These are phyloP conservation scores for Oryzias javanicus DNA, from an alignment of 2,113 vertebrate species.

Conservation along the genomic window DNA sequence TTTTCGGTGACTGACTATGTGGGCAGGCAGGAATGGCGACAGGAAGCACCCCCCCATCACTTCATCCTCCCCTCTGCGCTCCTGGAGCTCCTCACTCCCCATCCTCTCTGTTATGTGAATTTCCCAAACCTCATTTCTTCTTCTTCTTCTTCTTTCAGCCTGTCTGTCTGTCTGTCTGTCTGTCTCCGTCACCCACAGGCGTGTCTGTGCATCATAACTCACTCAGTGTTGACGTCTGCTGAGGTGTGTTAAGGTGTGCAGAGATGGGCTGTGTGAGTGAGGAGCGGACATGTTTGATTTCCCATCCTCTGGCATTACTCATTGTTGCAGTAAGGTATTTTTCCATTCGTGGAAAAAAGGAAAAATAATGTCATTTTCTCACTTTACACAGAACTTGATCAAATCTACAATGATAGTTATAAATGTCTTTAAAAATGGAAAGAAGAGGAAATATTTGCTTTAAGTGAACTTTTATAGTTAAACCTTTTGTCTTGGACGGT, in stretches of 20 bases:
- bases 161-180: not conserved
- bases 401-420: too few relatives aligned
- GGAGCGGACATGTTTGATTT: constrained; percentile 57
- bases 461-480: too few relatives aligned
- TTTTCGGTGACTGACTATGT: constrained; percentile 72
- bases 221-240: constrained; percentile 50
- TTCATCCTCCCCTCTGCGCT: constrained; percentile 40
- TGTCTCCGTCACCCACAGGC: constrained; percentile 51
- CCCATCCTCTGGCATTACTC: constrained; percentile 37
- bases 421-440: too few relatives aligned
- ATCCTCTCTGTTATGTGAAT: constrained; percentile 34
- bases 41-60: constrained; percentile 63
- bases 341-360: constrained; percentile 12
- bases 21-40: constrained; percentile 80
- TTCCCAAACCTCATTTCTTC: constrained; percentile 8
- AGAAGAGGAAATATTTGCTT: too few relatives aligned
- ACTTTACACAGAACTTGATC: too few relatives aligned
- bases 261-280: constrained; percentile 57
- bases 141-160: not conserved
- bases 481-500: too few relatives aligned
- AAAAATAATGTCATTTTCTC: not conserved
- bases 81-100: constrained; percentile 49
- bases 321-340: constrained; percentile 35
- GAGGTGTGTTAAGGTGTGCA: constrained; percentile 62
- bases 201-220: constrained; percentile 64